Conservation (phyloP, 2,888 invertebrate genomes). For the Erpobdella octoculata region DNA sequence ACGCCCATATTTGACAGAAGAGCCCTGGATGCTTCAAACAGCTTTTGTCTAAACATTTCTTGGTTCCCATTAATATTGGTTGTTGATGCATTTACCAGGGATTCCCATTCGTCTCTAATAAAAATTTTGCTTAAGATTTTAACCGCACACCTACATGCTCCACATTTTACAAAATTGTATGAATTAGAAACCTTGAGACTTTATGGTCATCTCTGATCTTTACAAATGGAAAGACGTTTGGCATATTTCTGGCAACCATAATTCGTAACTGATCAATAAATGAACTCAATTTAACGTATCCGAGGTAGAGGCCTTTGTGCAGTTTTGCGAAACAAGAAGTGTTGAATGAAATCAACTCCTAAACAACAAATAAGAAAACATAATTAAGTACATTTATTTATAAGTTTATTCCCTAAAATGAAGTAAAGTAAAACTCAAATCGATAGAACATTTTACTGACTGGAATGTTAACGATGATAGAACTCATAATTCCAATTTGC, state of each 20-base stretch:
- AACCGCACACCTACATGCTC: no score
- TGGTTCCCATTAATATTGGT: neutral
- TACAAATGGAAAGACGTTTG: constrained; percentile 87
- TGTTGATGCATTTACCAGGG: neutral
- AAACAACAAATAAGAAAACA: constrained; percentile 38
- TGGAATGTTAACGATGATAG: constrained; percentile 13
- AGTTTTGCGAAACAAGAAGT: constrained; percentile 76
- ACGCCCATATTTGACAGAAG: constrained; percentile 40
- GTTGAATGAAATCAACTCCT: constrained; percentile 62
- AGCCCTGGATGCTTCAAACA: constrained; percentile 1
- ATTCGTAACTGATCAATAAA: constrained; percentile 89
- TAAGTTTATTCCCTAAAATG: no score
- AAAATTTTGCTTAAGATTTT: no score
- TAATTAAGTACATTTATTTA: neutral
- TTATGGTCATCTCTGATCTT: constrained; percentile 89
- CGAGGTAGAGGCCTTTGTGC: constrained; percentile 80
- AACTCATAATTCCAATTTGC: neutral
- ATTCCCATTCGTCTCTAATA: constrained; percentile 20
- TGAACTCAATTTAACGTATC: constrained; percentile 90
- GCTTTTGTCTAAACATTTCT: neutral
- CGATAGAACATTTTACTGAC: neutral
- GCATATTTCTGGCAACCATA: constrained; percentile 81
- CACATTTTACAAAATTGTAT: no score
- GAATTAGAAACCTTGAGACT: constrained; percentile 85
- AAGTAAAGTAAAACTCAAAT: neutral